Conservation (phyloP, 2,113 vertebrate species). For the Brachirus orientalis region DNA sequence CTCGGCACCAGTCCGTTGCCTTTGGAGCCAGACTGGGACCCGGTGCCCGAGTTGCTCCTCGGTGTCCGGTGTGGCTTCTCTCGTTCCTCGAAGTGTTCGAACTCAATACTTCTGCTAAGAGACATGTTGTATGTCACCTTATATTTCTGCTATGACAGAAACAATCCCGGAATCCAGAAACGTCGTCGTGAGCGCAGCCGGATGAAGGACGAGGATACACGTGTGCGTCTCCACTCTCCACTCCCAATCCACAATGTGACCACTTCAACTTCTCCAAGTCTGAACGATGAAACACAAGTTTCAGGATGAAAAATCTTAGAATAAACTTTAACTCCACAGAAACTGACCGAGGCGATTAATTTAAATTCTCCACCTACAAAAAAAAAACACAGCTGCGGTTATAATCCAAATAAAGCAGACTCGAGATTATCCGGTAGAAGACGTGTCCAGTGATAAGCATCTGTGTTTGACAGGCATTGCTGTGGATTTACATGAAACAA, state of each 20-base stretch:
- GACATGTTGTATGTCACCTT: constrained; percentile 69
- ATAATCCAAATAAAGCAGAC: constrained; percentile 15
- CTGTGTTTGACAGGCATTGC: constrained; percentile 39
- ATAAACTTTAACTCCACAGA: neutral
- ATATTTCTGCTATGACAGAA: neutral
- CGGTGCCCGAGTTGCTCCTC: constrained; percentile 73
- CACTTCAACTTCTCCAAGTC: neutral
- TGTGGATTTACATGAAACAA: constrained; percentile 20
- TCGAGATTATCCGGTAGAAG: constrained; percentile 23
- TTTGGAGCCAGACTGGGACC: constrained; percentile 80
- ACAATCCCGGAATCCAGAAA: neutral
- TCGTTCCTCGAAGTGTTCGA: constrained; percentile 96
- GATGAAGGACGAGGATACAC: constrained; percentile 22
- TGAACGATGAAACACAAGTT: neutral
- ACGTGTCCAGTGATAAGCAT: constrained; percentile 1
- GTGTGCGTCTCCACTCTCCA: constrained; percentile 22
- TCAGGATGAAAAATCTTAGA: neutral
- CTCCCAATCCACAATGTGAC: neutral
- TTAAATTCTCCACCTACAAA: neutral
- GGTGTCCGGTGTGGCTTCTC: constrained; percentile 87
- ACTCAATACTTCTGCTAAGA: constrained; percentile 90
- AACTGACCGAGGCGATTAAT: neutral
- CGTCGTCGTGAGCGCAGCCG: constrained; percentile 5
- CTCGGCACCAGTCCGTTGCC: constrained; percentile 91
- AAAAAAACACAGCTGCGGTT: neutral